Evolutionary conservation across 2,797 vertebrate species (phyloP).

Genomic region (Sebastolobus alascanus): DNA sequence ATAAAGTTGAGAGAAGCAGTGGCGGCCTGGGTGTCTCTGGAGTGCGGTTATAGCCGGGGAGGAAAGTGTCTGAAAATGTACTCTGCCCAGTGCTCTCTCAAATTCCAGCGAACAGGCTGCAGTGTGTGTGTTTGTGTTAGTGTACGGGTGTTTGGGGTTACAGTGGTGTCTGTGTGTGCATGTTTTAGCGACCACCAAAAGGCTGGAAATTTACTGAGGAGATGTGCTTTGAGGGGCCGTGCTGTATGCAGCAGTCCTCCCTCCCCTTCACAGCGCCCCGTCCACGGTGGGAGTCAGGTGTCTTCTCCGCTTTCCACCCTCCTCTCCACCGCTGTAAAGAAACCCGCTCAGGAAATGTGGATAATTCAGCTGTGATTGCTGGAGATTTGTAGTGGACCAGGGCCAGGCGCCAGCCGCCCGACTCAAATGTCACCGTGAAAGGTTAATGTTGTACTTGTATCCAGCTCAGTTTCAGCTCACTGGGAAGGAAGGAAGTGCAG

Average conservation of each 20-base stretch:
- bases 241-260: slow-evolving; percentile 38
- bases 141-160: slow-evolving; percentile 67
- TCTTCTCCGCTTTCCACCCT: slow-evolving; percentile 66
- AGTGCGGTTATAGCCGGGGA: slow-evolving; percentile 54
- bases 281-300: slow-evolving; percentile 65
- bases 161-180: slow-evolving; percentile 70
- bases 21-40: slow-evolving; percentile 59
- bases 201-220: slow-evolving; percentile 88
- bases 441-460: slow-evolving; percentile 68
- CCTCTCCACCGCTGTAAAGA: slow-evolving; percentile 62
- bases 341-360: slow-evolving; percentile 78
- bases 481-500: slow-evolving; percentile 49
- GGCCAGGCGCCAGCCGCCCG: slow-evolving; percentile 69
- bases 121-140: slow-evolving; percentile 65
- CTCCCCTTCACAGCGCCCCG: slow-evolving; percentile 29
- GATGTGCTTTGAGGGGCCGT: slow-evolving; percentile 57
- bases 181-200: slow-evolving; percentile 79
- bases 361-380: slow-evolving; percentile 80
- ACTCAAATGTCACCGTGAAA: slow-evolving; percentile 70
- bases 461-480: slow-evolving; percentile 61
- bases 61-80: slow-evolving; percentile 67
- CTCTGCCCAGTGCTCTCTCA: slow-evolving; percentile 57
- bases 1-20: slow-evolving; percentile 42
- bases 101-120: slow-evolving; percentile 71
- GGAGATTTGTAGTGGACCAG: slow-evolving; percentile 76